Evolutionary conservation across 2,888 invertebrate species (phyloP).

Genomic region (Lepidochrysops patricia): DNA sequence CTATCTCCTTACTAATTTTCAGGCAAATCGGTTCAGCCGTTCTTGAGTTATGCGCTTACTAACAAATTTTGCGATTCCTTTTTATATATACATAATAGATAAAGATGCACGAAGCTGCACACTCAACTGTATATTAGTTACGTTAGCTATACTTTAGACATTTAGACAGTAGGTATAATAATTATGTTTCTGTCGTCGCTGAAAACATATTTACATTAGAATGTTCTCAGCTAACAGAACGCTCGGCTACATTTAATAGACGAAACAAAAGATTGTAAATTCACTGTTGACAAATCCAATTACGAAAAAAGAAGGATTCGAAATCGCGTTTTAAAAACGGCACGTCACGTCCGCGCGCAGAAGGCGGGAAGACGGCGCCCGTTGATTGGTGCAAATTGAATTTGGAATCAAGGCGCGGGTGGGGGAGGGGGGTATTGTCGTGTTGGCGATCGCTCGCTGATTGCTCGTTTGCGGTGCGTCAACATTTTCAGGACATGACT

Average conservation of each 20-base stretch:
- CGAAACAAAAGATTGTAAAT: conserved; percentile 4
- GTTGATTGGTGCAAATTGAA: conserved; percentile 75
- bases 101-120: too few species aligned
- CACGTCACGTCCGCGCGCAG: conserved; percentile 56
- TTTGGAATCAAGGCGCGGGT: conserved; percentile 52
- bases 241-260: neutral
- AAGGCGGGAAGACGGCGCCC: conserved; percentile 71
- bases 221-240: neutral
- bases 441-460: conserved; percentile 73
- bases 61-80: too few species aligned
- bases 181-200: too few species aligned
- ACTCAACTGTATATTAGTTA: too few species aligned
- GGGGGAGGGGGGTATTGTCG: conserved; percentile 55
- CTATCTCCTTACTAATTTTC: too few species aligned
- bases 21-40: too few species aligned
- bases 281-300: conserved; percentile 14
- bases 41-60: too few species aligned
- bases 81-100: too few species aligned
- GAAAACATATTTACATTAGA: neutral
- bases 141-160: too few species aligned
- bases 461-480: conserved; percentile 71
- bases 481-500: conserved; percentile 35
- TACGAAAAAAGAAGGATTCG: conserved; percentile 23
- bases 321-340: conserved; percentile 29
- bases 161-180: too few species aligned